phyloP scores from a whole-genome alignment of 2,113 vertebrate species.

The Orcinus orca region DNA sequence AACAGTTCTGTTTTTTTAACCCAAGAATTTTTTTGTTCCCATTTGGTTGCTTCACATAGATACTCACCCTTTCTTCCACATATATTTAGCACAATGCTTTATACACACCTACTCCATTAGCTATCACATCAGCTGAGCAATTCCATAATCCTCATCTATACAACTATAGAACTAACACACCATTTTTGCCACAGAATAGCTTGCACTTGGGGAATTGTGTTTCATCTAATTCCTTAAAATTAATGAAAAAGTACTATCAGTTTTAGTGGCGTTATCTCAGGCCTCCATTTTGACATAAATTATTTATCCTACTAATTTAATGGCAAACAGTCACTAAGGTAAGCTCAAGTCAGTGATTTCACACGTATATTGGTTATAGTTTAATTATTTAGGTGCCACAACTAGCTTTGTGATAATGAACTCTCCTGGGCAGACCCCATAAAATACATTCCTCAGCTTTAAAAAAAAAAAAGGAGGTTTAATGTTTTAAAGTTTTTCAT shows the following conservation, averaged over 20 bases:
- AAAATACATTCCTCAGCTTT: conserved; percentile 78
- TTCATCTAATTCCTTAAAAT: conserved; percentile 83
- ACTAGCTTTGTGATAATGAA: conserved; percentile 73
- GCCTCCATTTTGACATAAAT: conserved; percentile 83
- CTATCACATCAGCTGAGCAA: not conserved
- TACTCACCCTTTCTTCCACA: not conserved
- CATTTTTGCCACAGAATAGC: conserved; percentile 65
- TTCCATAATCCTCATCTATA: conserved; percentile 39
- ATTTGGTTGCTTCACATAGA: not conserved
- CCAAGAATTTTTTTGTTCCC: not conserved
- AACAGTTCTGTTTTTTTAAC: not conserved
- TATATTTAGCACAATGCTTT: not conserved
- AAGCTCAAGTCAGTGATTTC: conserved; percentile 82
- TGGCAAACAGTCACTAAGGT: conserved; percentile 79
- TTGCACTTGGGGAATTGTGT: conserved; percentile 75
- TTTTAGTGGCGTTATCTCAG: conserved; percentile 80
- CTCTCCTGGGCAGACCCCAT: conserved; percentile 79
- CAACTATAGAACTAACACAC: conserved; percentile 64
- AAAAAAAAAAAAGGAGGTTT: conserved; percentile 16
- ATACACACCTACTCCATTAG: conserved; percentile 14
- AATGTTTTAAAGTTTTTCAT: conserved; percentile 63
- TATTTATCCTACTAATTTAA: conserved; percentile 86
- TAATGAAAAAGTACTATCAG: conserved; percentile 79
- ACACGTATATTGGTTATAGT: conserved; percentile 77
- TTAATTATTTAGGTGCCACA: conserved; percentile 84